phyloP scores from a whole-genome alignment of 2,113 vertebrate species.

The Apeltes quadracus region DNA sequence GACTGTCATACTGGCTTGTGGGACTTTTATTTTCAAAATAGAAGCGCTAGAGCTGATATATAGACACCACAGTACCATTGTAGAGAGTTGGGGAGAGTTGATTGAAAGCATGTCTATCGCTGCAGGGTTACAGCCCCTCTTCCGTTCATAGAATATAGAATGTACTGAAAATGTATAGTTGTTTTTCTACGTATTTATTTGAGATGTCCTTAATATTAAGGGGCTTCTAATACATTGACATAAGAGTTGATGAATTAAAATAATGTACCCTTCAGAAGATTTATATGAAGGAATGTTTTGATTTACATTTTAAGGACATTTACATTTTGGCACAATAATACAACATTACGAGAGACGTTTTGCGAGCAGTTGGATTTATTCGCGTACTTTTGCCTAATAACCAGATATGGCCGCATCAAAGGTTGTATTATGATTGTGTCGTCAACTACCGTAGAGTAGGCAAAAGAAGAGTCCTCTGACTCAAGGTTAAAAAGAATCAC shows the following conservation, averaged over 20 bases:
- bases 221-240: too few species aligned
- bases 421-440: not conserved
- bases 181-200: too few species aligned
- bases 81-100: not conserved
- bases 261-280: too few species aligned
- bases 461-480: not conserved
- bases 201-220: too few species aligned
- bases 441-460: not conserved
- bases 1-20: not conserved
- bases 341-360: not conserved
- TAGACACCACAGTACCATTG: not conserved
- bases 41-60: too few species aligned
- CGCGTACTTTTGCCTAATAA: not conserved
- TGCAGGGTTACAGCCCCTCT: slow-evolving; percentile 1
- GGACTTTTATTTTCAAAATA: not conserved
- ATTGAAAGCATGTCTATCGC: slow-evolving; percentile 7
- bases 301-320: too few species aligned
- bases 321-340: not conserved
- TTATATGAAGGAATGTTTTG: too few species aligned
- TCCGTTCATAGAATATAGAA: not conserved
- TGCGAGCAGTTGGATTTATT: not conserved
- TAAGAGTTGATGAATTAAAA: too few species aligned
- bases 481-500: slow-evolving; percentile 4
- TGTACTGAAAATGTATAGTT: not conserved
- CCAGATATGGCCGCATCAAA: not conserved